These are phyloP conservation scores for Pituophis catenifer DNA, from an alignment of 2,113 vertebrate species.

Conservation along the genomic window DNA sequence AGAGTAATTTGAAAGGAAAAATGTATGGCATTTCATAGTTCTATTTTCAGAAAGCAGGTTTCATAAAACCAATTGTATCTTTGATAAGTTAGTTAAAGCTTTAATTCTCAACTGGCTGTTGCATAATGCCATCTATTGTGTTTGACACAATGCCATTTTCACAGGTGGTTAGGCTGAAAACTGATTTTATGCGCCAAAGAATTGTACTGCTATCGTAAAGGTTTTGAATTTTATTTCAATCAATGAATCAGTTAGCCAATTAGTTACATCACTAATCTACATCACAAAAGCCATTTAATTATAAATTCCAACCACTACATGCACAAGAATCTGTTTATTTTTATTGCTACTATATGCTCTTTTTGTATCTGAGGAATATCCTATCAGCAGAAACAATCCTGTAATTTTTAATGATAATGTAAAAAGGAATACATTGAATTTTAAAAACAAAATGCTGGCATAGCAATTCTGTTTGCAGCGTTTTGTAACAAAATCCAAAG, in stretches of 20 bases:
- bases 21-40: not conserved
- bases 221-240: conserved; percentile 2
- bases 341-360: not conserved
- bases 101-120: not conserved
- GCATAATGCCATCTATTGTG: not conserved
- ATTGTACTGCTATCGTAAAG: not conserved
- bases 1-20: not conserved
- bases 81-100: not conserved
- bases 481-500: not conserved
- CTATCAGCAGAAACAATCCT: not conserved
- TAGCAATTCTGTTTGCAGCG: not conserved
- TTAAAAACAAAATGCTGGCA: conserved; percentile 4
- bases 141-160: not conserved
- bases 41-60: not conserved
- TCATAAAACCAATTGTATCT: not conserved
- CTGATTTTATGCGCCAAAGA: conserved; percentile 33
- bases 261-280: not conserved
- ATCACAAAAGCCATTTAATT: not conserved
- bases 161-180: not conserved
- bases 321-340: not conserved
- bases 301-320: not conserved
- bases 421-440: not conserved
- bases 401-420: not conserved
- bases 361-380: not conserved
- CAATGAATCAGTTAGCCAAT: not conserved